Conservation (phyloP, 2,888 invertebrate genomes). For the Dorcus hopei region DNA sequence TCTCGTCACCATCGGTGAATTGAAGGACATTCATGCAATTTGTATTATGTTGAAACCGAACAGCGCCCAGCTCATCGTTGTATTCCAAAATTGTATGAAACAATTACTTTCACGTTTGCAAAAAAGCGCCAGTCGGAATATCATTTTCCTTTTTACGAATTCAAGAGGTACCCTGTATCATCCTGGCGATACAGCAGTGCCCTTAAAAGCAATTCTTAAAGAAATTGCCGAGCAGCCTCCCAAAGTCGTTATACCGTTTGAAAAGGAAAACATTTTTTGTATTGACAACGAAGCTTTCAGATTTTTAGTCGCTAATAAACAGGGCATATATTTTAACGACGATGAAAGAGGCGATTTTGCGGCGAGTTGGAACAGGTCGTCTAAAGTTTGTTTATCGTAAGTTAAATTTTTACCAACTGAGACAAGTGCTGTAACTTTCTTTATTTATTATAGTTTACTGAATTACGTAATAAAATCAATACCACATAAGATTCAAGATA, state of each 20-base stretch:
- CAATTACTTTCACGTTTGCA: constrained; percentile 20
- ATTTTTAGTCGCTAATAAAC: too few species aligned
- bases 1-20: constrained; percentile 12
- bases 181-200: constrained; percentile 20
- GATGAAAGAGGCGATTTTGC: too few species aligned
- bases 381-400: too few species aligned
- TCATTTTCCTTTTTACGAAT: constrained; percentile 23
- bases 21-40: constrained; percentile 18
- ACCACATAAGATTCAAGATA: too few species aligned
- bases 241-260: constrained; percentile 13
- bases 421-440: too few species aligned
- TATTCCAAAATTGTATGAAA: constrained; percentile 23
- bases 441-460: too few species aligned
- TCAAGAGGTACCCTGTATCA: constrained; percentile 18
- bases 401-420: too few species aligned
- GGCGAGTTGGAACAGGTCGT: too few species aligned
- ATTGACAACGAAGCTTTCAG: too few species aligned
- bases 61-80: constrained; percentile 14
- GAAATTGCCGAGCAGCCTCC: constrained; percentile 12
- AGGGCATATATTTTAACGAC: too few species aligned
- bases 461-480: too few species aligned
- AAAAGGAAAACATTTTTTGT: too few species aligned
- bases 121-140: constrained; percentile 19
- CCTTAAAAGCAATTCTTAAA: constrained; percentile 8
- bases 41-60: constrained; percentile 23